phyloP scores from a whole-genome alignment of 2,888 invertebrate genomes.

The Hanleya hanleyi region DNA sequence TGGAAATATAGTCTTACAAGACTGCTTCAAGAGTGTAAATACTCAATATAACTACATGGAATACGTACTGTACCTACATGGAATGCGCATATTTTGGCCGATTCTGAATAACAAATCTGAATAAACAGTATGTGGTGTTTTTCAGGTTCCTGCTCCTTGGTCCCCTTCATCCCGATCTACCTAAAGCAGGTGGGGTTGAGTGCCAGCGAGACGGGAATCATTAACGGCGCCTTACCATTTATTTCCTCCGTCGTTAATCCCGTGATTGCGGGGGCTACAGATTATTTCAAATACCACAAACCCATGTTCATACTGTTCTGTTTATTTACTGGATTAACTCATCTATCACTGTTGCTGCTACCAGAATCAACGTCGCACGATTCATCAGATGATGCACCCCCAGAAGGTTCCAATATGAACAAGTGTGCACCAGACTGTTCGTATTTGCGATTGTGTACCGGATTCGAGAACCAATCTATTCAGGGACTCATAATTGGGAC shows the following conservation, averaged over 20 bases:
- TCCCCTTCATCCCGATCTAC: conserved; percentile 36
- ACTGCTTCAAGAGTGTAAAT: no score
- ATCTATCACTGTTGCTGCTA: neutral
- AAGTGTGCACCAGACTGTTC: neutral
- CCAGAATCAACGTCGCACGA: neutral
- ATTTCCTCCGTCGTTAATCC: conserved; percentile 23
- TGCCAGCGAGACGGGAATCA: conserved; percentile 36
- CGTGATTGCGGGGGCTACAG: conserved; percentile 30
- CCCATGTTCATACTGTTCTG: conserved; percentile 12
- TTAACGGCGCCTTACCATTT: conserved; percentile 30
- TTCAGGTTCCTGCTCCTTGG: conserved; percentile 31
- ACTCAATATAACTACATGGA: no score
- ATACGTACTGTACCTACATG: no score
- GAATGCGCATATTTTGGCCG: no score
- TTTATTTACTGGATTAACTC: neutral
- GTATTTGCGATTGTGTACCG: neutral
- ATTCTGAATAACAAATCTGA: no score
- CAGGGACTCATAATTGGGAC: no score
- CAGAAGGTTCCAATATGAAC: neutral
- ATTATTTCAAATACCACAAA: conserved; percentile 22
- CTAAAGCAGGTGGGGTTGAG: conserved; percentile 31
- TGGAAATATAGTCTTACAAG: no score
- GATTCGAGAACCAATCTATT: neutral
- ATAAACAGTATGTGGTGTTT: no score
- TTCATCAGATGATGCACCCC: neutral